phyloP scores from a whole-genome alignment of 92 coral and sea anemone species.

The Meandrina meandrites region DNA sequence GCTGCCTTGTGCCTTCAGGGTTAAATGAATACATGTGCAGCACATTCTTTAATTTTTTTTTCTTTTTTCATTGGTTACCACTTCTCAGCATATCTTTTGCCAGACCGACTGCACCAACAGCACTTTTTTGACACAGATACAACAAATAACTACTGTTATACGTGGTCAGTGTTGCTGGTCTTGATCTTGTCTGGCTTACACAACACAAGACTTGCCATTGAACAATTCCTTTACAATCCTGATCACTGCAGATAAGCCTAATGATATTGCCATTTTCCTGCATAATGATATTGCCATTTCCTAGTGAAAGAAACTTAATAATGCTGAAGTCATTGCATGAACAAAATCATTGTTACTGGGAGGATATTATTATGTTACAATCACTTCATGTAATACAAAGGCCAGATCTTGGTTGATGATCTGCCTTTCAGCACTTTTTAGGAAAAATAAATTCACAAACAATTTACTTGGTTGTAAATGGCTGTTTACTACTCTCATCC shows the following conservation, averaged over 20 bases:
- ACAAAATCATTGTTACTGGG: background rate
- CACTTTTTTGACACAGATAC: too few relatives aligned
- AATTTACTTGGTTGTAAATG: background rate
- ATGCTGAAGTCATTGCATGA: background rate
- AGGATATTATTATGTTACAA: background rate
- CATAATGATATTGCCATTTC: too few relatives aligned
- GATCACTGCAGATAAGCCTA: too few relatives aligned
- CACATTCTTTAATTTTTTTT: background rate
- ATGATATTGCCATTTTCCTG: background rate
- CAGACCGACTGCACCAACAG: too few relatives aligned
- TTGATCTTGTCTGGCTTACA: background rate
- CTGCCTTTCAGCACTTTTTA: background rate
- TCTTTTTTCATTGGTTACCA: background rate
- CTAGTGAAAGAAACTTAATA: background rate
- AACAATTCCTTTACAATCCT: background rate
- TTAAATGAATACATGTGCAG: background rate
- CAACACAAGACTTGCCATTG: background rate
- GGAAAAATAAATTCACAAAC: background rate
- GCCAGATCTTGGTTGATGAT: too few relatives aligned
- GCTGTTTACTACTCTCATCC: background rate
- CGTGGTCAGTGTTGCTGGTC: background rate
- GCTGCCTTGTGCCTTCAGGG: background rate
- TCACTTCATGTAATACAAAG: background rate
- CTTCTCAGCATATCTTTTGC: background rate
- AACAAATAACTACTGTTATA: too few relatives aligned